Evolutionary conservation across 2,888 invertebrate species (phyloP), one percentile per base, ranked within the genome.

Genomic region (Dimorphilus gyrociliatus): DNA sequence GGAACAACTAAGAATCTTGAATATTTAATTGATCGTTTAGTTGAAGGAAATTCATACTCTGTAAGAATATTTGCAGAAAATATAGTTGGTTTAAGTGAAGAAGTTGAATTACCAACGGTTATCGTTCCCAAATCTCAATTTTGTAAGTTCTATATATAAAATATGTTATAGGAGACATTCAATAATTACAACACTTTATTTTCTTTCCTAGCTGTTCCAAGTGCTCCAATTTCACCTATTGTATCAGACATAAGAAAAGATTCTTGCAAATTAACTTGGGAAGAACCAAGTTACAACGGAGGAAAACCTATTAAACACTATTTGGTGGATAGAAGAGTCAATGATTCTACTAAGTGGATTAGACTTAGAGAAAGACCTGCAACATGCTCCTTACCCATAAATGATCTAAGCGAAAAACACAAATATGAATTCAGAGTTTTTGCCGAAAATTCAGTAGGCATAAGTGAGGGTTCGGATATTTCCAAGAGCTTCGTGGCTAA

Each of bases 351-450:
- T 30, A 74, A 92, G 53, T 94, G 94, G 92, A 74, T 85, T 38
- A 85, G 85, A 63, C 57, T 86, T 30, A 88, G 80, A 64, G 81
- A 78, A 50, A 79, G 81, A 39, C 81, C 85, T 1, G 70, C 76
- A 12, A 38, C 46, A 4, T 45, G 47, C 8, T 46, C 46, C 25
- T 48, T 44, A 34, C 51, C 49, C 4, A 50, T 54, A 16, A 37
- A 40, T 16, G 58, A 33, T 42, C 48, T 41, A 44, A 43, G 50
- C 15, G 49, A 45, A 29, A 55, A 54, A 23, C 46, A 45, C 30
- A 44, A 54, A 15, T 60, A 55, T 40, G 39, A 50, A 30, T 53
- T 63, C 42, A 51, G 52, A 30, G 58, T 63, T 4, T 42, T 45
- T 6, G 61, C 62, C n/a, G 55, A 56, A 34, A 63, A 63, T 40